Evolutionary conservation across 1,140 invertebrate species (phyloP), one percentile per base, ranked within the genome.

Genomic region (Drosophila seguyi): DNA sequence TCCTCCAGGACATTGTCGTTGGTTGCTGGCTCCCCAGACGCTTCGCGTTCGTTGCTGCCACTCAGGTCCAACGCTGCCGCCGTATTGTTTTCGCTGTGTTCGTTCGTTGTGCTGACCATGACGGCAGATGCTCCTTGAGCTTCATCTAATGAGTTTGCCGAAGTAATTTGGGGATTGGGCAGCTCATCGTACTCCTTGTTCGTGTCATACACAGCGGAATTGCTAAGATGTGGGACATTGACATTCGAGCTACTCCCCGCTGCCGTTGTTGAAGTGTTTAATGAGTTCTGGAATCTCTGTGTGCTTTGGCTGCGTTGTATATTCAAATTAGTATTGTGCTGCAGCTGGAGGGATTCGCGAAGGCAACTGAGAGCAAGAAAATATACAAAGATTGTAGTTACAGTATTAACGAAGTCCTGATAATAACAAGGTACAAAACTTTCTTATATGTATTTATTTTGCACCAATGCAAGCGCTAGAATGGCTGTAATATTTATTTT

Each of bases 301-400:
- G 91, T 93, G 52, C 92, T 93, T 55, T 93, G 92, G 63, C 92
- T 93, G 14, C 92, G 90, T 58, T 93, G 92, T 20, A 93, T 93
- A 34, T 93, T 93, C 1, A 93, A 65, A 81, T 93, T 93, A 36
- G 92, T 93, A 14, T 92, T 93, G 61, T 93, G 92, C 75, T 93
- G 92, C 25, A 93, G 61, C 75, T 91, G 91, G 47, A 93, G 50
- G n/a, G 91, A 92, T 53, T 93, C 92, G 6, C 92, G 91, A 22
- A 93, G 56, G 42, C 92, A 93, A 77, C 92, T 93, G 34, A 73
- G 25, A 6, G 14, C 16, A 22, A 34, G 1, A 4, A 6, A 16
- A n/a, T 38, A 25, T 6, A 6, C 1, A 36, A 6, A 53, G 1
- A 8, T 20, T 34, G 31, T 22, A 7, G 3, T 20, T 20, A n/a